Evolutionary conservation across 2,113 vertebrate genomes (phyloP), one percentile per base, ranked within the genome.

Genomic region (Alces alces): DNA sequence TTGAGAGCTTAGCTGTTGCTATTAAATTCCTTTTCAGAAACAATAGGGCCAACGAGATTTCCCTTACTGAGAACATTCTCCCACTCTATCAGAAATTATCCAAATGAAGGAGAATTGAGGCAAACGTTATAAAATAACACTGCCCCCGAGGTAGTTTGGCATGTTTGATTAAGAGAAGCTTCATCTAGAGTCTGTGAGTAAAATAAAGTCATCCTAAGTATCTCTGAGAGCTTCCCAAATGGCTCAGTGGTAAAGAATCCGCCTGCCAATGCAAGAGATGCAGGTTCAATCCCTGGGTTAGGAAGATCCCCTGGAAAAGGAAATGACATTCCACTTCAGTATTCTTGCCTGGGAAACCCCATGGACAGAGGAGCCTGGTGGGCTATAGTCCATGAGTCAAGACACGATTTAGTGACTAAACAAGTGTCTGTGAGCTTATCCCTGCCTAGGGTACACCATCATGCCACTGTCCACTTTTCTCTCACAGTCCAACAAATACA

Each of bases 1-100:
- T 98, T 98, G 98, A 97, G 96, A 98, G 97, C 98, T 98, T 98
- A 98, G 89, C 73, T 95, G 21, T 91, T 95, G 86, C 92, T 95
- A 96, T 98, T 97, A 97, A 98, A 98, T 97, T 98, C 98, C 95
- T 95, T 97, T 92, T 97, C 97, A 84, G 98, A 98, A 97, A 96
- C 88, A 97, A 94, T 70, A 28, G 86, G 96, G 93, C 57, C 21
- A 50, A 86, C 95, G 97, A 28, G n/a, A 97, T 90, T 54, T 39
- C 93, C 52, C 93, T 97, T 92, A 55, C 93, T 91, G 93, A 98
- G 97, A 98, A 92, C 64, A 33, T 54, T 83, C 50, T 93, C 57
- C n/a, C 36, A 33, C 50, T 90, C 85, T 12, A 60, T 79, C 25
- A 0, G 91, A 94, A 91, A 93, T 50, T 57, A 89, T 50, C 50